These are phyloP conservation scores for Nicator chloris DNA, from an alignment of 2,113 vertebrate species.

Conservation along the genomic window DNA sequence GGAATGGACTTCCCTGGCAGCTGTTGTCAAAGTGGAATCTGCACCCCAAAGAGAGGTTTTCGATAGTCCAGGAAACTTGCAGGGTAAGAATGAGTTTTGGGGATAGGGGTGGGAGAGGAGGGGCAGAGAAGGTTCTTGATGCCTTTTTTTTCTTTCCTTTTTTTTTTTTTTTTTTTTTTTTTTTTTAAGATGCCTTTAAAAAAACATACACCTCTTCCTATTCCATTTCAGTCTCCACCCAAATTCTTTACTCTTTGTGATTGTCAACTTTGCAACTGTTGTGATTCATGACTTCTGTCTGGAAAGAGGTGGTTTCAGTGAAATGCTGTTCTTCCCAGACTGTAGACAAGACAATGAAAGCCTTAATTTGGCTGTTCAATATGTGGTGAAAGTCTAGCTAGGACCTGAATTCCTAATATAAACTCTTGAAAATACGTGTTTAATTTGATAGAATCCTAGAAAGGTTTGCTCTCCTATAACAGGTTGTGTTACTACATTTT, in stretches of 20 bases:
- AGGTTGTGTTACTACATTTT: not conserved
- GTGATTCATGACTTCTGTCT: not conserved
- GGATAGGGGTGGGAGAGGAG: not conserved
- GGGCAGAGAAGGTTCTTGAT: not conserved
- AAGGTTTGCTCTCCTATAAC: not conserved
- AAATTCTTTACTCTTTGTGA: not conserved
- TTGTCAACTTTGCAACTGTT: not conserved
- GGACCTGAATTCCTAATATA: not conserved
- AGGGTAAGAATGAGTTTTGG: not conserved
- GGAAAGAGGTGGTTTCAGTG: not conserved
- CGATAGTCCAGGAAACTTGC: not conserved
- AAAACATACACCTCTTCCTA: rapidly evolving
- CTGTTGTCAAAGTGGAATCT: conserved; percentile 74
- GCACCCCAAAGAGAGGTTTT: not conserved
- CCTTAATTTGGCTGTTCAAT: not conserved
- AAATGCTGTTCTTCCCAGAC: not conserved
- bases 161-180: not conserved
- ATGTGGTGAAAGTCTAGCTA: not conserved
- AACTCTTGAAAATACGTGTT: not conserved
- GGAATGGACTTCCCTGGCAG: conserved; percentile 90
- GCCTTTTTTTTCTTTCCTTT: not conserved
- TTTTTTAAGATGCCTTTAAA: not conserved
- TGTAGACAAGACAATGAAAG: not conserved
- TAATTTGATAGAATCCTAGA: not conserved
- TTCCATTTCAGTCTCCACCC: not conserved